These are phyloP conservation scores for Plecturocebus donacophilus DNA, from an alignment of 2,113 vertebrate species.

Conservation along the genomic window DNA sequence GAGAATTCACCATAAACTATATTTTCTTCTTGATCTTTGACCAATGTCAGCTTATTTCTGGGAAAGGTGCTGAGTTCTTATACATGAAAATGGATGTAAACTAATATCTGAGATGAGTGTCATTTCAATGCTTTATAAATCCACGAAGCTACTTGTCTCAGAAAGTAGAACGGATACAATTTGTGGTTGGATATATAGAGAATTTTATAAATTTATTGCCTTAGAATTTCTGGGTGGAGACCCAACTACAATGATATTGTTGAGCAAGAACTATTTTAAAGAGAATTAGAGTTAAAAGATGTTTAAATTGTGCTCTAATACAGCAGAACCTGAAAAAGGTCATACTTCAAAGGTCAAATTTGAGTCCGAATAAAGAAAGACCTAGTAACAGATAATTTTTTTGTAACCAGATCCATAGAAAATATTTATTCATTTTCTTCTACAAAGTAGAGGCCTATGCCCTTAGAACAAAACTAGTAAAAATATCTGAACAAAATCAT, in stretches of 20 bases:
- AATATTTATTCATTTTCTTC: not conserved
- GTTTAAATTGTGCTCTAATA: not conserved
- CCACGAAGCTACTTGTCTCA: not conserved
- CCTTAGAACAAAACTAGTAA: constrained; percentile 7
- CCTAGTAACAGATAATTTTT: not conserved
- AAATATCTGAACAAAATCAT: constrained; percentile 4
- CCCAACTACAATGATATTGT: not conserved
- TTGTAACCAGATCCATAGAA: not conserved
- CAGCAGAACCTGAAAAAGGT: not conserved
- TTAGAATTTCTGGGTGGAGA: constrained; percentile 43
- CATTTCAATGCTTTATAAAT: not conserved
- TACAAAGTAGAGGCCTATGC: not conserved
- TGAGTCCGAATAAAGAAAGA: not conserved
- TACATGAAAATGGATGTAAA: not conserved
- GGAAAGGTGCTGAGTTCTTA: not conserved
- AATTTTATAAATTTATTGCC: constrained; percentile 42
- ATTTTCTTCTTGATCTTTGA: constrained; percentile 56
- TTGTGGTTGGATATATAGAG: not conserved
- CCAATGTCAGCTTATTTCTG: not conserved
- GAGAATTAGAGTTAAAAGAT: not conserved
- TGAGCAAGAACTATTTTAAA: not conserved
- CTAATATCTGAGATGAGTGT: not conserved
- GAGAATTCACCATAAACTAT: not conserved
- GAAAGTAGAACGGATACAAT: not conserved
- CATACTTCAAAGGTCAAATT: not conserved